Conservation (phyloP, 1,140 invertebrate species). For the Glomeris maerens region DNA sequence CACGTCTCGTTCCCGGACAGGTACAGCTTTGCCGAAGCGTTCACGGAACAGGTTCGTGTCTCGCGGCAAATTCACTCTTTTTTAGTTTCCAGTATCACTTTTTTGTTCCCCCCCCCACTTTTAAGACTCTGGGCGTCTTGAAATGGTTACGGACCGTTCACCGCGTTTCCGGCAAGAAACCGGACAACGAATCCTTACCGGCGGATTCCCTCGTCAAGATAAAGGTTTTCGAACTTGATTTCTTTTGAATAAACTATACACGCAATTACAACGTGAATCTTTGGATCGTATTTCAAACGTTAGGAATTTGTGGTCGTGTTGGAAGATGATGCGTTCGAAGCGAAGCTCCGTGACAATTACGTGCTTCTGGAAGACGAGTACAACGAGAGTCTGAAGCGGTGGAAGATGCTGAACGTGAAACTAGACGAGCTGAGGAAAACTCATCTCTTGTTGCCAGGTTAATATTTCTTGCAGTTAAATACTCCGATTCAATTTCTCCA, state of each 20-base stretch:
- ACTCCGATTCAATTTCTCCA: too few species aligned
- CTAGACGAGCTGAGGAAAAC: conserved; percentile 63
- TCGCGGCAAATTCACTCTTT: not conserved
- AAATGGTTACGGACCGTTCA: conserved; percentile 87
- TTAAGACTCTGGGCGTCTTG: conserved; percentile 51
- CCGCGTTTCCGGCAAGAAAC: conserved; percentile 32
- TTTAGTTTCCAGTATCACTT: conserved; percentile 2
- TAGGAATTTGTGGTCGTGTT: conserved; percentile 68
- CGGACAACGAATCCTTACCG: conserved; percentile 57
- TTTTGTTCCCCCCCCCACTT: conserved; percentile 11
- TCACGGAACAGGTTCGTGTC: conserved; percentile 64
- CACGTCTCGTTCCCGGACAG: conserved; percentile 76
- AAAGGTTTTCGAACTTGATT: conserved; percentile 43
- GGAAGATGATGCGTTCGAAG: conserved; percentile 95
- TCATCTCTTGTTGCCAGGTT: conserved; percentile 63
- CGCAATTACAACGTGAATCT: too few species aligned
- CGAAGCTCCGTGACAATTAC: conserved; percentile 88
- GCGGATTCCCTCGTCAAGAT: conserved; percentile 63
- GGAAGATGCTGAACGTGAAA: conserved; percentile 75
- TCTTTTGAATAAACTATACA: too few species aligned
- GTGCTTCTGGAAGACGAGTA: conserved; percentile 92
- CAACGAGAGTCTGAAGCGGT: conserved; percentile 82
- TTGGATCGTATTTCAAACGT: conserved; percentile 18
- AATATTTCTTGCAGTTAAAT: conserved; percentile 6
- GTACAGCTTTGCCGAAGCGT: conserved; percentile 82